phyloP scores from a whole-genome alignment of 1,140 invertebrate genomes.

The Heliconius eleuchia region DNA sequence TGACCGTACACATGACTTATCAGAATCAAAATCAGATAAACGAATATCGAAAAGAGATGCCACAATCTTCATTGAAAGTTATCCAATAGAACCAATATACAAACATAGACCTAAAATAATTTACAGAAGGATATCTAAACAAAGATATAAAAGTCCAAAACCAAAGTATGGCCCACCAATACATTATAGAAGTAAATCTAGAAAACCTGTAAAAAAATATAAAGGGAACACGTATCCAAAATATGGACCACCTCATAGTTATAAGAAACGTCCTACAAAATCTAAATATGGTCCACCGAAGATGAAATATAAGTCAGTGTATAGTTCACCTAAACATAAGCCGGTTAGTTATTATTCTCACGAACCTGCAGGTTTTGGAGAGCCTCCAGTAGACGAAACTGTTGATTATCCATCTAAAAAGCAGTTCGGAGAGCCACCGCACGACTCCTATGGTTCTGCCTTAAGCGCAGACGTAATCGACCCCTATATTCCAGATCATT shows the following conservation, averaged over 20 bases:
- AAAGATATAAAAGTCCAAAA: constrained; percentile 51
- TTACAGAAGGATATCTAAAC: constrained; percentile 58
- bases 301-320: constrained; percentile 43
- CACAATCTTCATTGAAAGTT: constrained; percentile 54
- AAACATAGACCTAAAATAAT: constrained; percentile 57
- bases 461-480: constrained; percentile 15
- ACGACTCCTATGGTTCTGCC: constrained; percentile 52
- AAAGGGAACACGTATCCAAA: constrained; percentile 41
- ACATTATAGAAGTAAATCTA: constrained; percentile 44
- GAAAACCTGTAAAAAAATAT: constrained; percentile 49
- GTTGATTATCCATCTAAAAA: constrained; percentile 41
- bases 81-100: constrained; percentile 49
- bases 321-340: constrained; percentile 50
- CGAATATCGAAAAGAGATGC: constrained; percentile 58
- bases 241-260: constrained; percentile 45
- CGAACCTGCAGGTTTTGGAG: constrained; percentile 59
- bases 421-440: constrained; percentile 54
- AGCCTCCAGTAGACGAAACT: constrained; percentile 51
- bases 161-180: constrained; percentile 50
- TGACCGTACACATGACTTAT: constrained; percentile 36
- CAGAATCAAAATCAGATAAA: constrained; percentile 43
- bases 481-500: constrained; percentile 28
- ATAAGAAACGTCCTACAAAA: constrained; percentile 50
- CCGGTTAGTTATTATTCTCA: constrained; percentile 42
- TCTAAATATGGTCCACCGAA: constrained; percentile 53